Evolutionary conservation across 2,797 vertebrate species (phyloP), one percentile per base, ranked within the genome.

Genomic region (Schizopygopsis pylzovi): DNA sequence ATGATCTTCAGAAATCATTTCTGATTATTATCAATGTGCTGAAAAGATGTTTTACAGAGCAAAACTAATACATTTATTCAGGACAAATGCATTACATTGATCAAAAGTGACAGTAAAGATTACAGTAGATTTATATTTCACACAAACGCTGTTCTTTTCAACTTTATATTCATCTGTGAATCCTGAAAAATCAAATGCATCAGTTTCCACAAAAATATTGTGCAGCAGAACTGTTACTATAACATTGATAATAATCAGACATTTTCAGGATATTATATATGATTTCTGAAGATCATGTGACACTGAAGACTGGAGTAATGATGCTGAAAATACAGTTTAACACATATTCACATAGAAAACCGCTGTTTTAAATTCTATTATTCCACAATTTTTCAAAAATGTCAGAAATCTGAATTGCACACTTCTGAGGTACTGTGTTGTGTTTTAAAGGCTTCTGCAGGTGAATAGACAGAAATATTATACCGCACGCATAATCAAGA

Each of bases 201-300:
- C 0, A 61, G 59, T 25, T 63, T 63, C n/a, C 25, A 28, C 25
- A 28, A 6, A 63, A 28, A 63, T 28, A 28, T 61, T 25, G 1
- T 2, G n/a, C 10, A 61, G 59, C 56, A 59, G 4, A 1, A 61
- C 4, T 63, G 59, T 63, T 28, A 33, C 28, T 28, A 13, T 12
- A 63, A 15, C 61, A 63, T 28, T 63, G 11, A 13, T 63, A 28
- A 63, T 28, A 28, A 13, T 28, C 12, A 15, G 1, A 63, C 28
- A 63, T 63, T 4, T 63, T 68, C 25, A 63, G 12, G 0, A 61
- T 63, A 63, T 63, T 2, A 63, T 1, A n/a, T 6, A 13, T 28
- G n/a, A 63, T 28, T 63, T 63, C n/a, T 63, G 11, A 63, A 63
- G n/a, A 63, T 63, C 61, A 28, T 63, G 61, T 63, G 61, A 63